phyloP scores from a whole-genome alignment of 2,888 invertebrate species.

The Allophyes oxyacanthae region DNA sequence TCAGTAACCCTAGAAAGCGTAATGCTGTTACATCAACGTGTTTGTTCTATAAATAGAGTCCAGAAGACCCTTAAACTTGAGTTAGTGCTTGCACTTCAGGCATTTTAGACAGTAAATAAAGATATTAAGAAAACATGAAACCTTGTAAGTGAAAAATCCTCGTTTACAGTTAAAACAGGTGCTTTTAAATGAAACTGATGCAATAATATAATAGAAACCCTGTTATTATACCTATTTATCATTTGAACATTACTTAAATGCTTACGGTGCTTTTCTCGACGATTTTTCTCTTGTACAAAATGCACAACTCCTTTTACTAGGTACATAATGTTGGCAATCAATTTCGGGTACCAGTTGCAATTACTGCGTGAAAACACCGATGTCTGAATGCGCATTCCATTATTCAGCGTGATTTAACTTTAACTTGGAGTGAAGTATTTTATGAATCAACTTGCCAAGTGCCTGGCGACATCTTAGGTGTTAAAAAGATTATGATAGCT shows the following conservation, averaged over 20 bases:
- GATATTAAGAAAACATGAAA: not conserved
- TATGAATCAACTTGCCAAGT: not conserved
- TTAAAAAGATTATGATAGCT: too few species aligned
- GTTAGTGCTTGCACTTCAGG: not conserved
- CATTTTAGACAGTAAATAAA: too few species aligned
- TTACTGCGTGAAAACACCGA: constrained; percentile 6
- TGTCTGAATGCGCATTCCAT: constrained; percentile 9
- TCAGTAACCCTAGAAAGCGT: constrained; percentile 17
- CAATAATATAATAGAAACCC: constrained; percentile 21
- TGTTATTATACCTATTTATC: constrained; percentile 18
- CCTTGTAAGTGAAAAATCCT: constrained; percentile 2
- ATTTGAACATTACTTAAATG: too few species aligned
- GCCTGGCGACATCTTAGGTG: not conserved
- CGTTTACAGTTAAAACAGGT: constrained; percentile 3
- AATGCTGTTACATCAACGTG: constrained; percentile 8
- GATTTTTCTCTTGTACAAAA: constrained; percentile 14
- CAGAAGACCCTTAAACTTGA: not conserved
- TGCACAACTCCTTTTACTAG: constrained; percentile 8
- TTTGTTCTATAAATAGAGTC: constrained; percentile 9
- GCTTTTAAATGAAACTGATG: too few species aligned
- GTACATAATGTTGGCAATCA: constrained; percentile 30
- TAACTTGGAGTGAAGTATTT: constrained; percentile 6
- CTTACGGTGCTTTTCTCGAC: too few species aligned
- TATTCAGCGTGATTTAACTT: constrained; percentile 21
- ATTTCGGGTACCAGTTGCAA: constrained; percentile 19